Evolutionary conservation across 2,113 vertebrate genomes (phyloP).

Genomic region (Machaerirhynchus nigripectus): DNA sequence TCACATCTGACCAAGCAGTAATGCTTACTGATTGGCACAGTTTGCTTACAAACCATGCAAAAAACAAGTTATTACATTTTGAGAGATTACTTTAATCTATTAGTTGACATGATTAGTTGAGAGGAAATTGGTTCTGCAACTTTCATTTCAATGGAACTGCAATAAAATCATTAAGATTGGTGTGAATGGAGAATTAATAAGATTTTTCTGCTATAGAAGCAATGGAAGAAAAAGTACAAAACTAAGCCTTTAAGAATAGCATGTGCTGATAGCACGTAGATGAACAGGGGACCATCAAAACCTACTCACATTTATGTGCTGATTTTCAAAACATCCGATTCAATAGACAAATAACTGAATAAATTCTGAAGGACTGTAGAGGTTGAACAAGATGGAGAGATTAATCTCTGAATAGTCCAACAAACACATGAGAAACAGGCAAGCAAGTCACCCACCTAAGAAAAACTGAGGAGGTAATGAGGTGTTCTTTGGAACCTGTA

Average conservation of each 20-base stretch:
- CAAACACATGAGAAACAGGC: neutral
- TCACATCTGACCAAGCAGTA: neutral
- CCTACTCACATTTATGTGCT: too few relatives aligned
- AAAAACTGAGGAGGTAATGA: neutral
- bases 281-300: neutral
- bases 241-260: neutral
- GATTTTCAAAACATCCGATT: neutral
- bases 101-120: fast-evolving
- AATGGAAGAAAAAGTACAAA: neutral
- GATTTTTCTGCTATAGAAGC: neutral
- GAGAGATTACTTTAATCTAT: neutral
- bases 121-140: neutral
- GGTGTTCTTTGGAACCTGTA: neutral
- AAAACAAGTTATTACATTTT: neutral
- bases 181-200: neutral
- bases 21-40: neutral
- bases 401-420: neutral
- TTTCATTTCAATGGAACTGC: neutral
- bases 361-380: neutral
- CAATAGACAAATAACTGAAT: neutral
- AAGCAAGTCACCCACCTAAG: neutral
- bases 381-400: neutral
- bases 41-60: neutral
- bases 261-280: fast-evolving
- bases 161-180: neutral